These are phyloP conservation scores for Icerya purchasi DNA, from an alignment of 2,888 invertebrate species.

Conservation along the genomic window DNA sequence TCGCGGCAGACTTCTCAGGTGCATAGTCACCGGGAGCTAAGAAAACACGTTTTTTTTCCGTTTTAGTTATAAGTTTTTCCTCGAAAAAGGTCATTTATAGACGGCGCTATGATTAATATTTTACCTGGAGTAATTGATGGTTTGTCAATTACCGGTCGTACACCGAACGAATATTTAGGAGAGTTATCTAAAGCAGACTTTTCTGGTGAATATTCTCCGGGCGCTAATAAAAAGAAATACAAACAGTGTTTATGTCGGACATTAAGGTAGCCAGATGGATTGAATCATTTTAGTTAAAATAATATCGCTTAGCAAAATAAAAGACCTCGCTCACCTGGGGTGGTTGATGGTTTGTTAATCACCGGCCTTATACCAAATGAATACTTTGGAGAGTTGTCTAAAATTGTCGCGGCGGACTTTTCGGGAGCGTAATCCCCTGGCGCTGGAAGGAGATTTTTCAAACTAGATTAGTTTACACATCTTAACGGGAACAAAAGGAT, in stretches of 20 bases:
- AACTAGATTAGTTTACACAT: too few species aligned
- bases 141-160: constrained; percentile 31
- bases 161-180: constrained; percentile 37
- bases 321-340: constrained; percentile 27
- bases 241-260: too few species aligned
- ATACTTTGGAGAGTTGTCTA: constrained; percentile 35
- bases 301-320: too few species aligned
- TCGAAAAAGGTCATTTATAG: too few species aligned
- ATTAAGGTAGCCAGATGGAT: too few species aligned
- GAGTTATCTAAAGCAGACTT: constrained; percentile 29
- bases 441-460: too few species aligned
- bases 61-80: too few species aligned
- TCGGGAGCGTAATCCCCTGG: constrained; percentile 42
- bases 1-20: constrained; percentile 12
- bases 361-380: constrained; percentile 30
- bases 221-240: constrained; percentile 21
- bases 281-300: too few species aligned
- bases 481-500: too few species aligned
- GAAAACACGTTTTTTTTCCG: background rate
- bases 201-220: constrained; percentile 36
- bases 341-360: constrained; percentile 35
- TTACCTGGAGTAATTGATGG: constrained; percentile 34
- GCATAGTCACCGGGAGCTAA: constrained; percentile 14
- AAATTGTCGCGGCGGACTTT: background rate
- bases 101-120: too few species aligned